Conservation (phyloP, 1,140 invertebrate genomes). For the Andrena cerasifolii region DNA sequence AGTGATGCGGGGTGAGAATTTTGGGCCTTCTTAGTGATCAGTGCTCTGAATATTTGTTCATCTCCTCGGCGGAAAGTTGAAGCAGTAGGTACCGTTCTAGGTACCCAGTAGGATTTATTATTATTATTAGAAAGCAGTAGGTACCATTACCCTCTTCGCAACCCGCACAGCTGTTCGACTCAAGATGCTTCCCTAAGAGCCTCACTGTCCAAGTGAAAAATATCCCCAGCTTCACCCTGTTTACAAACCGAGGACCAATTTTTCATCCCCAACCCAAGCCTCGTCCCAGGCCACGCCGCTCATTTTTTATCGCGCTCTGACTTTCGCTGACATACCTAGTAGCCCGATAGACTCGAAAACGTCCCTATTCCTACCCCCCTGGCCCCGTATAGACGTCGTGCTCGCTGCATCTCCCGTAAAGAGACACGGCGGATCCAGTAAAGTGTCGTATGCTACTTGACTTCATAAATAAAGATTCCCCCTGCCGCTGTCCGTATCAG, state of each 20-base stretch:
- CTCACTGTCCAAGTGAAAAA: too few species aligned
- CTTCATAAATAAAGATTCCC: conserved; percentile 69
- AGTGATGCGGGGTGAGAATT: too few species aligned
- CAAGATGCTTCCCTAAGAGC: too few species aligned
- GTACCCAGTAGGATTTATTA: too few species aligned
- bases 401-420: conserved; percentile 31
- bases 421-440: conserved; percentile 51
- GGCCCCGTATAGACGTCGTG: background rate
- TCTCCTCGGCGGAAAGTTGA: too few species aligned
- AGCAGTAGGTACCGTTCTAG: too few species aligned
- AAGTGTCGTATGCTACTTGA: conserved; percentile 56
- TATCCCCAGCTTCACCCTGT: background rate
- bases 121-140: too few species aligned
- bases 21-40: too few species aligned
- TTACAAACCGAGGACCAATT: background rate
- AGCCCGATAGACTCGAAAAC: conserved; percentile 8
- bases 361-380: background rate
- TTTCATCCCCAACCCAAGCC: background rate
- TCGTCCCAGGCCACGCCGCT: background rate
- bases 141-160: too few species aligned
- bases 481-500: conserved; percentile 45
- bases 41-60: too few species aligned
- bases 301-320: background rate
- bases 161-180: too few species aligned
- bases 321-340: background rate